Evolutionary conservation across 1,140 invertebrate genomes (phyloP), one percentile per base, ranked within the genome.

Genomic region (Nylanderia fulva): DNA sequence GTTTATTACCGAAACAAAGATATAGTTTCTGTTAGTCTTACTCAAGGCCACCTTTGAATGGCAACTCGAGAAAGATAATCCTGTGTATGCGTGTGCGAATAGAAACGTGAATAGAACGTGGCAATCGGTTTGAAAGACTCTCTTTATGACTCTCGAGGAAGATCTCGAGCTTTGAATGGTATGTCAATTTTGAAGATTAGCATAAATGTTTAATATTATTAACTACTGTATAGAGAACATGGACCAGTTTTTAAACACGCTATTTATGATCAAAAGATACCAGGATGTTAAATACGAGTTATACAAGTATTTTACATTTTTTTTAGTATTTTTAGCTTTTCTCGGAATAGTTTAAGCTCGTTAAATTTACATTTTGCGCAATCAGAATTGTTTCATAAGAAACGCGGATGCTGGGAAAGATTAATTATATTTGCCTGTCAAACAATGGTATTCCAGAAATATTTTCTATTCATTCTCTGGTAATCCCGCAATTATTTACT

Each of bases 11-110:
- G 36, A 63, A 84, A 86, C 69, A 63, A 15, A 42, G 11, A 18
- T 48, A 42, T 9, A 75, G 39, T 36, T 15, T 74, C 13, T 29
- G 13, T 18, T n/a, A 45, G 24, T 82, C 52, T 80, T 27, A 58
- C 36, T 27, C 52, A 58, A 71, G 54, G 36, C 24, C 66, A n/a
- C 15, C 39, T 56, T 71, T 13, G 64, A 58, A 21, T 24, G 52
- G 21, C 54, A 15, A 7, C 36, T 58, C 27, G 66, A 60, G 66
- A 27, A 72, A 64, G n/a, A 82, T 82, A 82, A 82, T 72, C 52
- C 52, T 21, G n/a, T 60, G 27, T 8, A 18, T 74, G 21, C 29
- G 42, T 39, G 69, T 63, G 77, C 18, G 63, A n/a, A n/a, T n/a
- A n/a, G n/a, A n/a, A n/a, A n/a, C n/a, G n/a, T n/a, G 52, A 60